These are phyloP conservation scores for Caenorhabditis sulstoni DNA, from an alignment of 2,888 invertebrate species.

Conservation along the genomic window DNA sequence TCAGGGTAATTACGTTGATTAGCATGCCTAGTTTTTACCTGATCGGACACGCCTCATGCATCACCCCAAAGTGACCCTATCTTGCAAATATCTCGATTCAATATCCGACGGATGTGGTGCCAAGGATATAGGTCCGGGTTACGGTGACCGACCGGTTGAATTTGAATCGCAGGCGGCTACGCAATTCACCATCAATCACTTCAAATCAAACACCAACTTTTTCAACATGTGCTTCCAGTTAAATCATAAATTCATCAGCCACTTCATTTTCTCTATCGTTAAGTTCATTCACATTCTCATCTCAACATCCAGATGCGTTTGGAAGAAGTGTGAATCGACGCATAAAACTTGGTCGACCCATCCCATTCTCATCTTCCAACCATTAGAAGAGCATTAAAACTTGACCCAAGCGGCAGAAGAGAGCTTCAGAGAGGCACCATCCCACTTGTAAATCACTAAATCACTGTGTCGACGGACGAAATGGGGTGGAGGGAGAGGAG, in stretches of 20 bases:
- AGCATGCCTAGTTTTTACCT: conserved; percentile 1
- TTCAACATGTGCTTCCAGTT: conserved; percentile 45
- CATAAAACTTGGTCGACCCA: conserved; percentile 37
- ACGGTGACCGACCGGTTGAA: too few species aligned
- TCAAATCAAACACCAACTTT: conserved; percentile 46
- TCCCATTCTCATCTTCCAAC: conserved; percentile 24
- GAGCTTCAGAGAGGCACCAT: conserved; percentile 2
- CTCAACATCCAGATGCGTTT: conserved; percentile 1
- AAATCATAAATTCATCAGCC: conserved; percentile 53
- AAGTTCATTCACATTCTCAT: conserved; percentile 38
- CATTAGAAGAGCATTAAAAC: conserved; percentile 51
- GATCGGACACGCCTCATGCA: conserved; percentile 20
- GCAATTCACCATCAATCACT: neutral
- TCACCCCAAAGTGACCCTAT: conserved; percentile 21
- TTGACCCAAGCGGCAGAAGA: conserved; percentile 25
- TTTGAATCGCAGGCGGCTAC: too few species aligned
- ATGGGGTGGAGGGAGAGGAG: conserved; percentile 26
- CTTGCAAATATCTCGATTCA: neutral
- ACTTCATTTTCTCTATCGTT: conserved; percentile 26
- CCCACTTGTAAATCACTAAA: conserved; percentile 60
- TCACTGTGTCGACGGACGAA: conserved; percentile 45
- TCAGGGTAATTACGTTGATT: conserved; percentile 3
- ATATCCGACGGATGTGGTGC: conserved; percentile 35
- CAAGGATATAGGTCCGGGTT: too few species aligned
- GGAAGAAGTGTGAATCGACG: conserved; percentile 35